Conservation (phyloP, 2,888 invertebrate genomes). For the Drosophila formosana region DNA sequence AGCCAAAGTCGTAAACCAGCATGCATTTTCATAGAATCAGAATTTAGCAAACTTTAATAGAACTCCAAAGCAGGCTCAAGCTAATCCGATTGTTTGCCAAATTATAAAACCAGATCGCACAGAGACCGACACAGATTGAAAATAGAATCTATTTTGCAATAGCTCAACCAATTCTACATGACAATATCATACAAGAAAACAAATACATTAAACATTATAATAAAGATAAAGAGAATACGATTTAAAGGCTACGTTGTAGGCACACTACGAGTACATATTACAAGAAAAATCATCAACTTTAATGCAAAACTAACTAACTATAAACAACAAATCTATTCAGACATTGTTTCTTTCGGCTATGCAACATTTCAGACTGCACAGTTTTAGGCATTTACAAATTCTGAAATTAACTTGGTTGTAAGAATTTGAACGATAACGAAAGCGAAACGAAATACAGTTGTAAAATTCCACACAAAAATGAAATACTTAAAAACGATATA, state of each 20-base stretch:
- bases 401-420: slow-evolving; percentile 59
- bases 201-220: slow-evolving; percentile 47
- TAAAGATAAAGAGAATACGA: slow-evolving; percentile 10
- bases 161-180: slow-evolving; percentile 64
- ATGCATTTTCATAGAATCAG: slow-evolving; percentile 71
- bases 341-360: slow-evolving; percentile 52
- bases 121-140: not conserved
- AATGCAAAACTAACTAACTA: slow-evolving; percentile 23
- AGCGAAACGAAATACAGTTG: slow-evolving; percentile 24
- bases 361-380: slow-evolving; percentile 78
- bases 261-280: slow-evolving; percentile 24
- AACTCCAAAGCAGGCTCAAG: slow-evolving; percentile 19
- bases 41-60: slow-evolving; percentile 22
- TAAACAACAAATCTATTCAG: slow-evolving; percentile 18
- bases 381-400: slow-evolving; percentile 36
- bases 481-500: slow-evolving; percentile 30
- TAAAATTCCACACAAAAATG: slow-evolving; percentile 40
- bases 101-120: slow-evolving; percentile 19
- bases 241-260: slow-evolving; percentile 27
- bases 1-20: slow-evolving; percentile 78
- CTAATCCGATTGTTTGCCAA: slow-evolving; percentile 53
- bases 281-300: slow-evolving; percentile 14
- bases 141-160: slow-evolving; percentile 63
- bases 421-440: slow-evolving; percentile 30
- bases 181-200: slow-evolving; percentile 68